These are phyloP conservation scores for Cyphomyrmex costatus DNA, from an alignment of 1,140 invertebrate genomes.

Conservation along the genomic window DNA sequence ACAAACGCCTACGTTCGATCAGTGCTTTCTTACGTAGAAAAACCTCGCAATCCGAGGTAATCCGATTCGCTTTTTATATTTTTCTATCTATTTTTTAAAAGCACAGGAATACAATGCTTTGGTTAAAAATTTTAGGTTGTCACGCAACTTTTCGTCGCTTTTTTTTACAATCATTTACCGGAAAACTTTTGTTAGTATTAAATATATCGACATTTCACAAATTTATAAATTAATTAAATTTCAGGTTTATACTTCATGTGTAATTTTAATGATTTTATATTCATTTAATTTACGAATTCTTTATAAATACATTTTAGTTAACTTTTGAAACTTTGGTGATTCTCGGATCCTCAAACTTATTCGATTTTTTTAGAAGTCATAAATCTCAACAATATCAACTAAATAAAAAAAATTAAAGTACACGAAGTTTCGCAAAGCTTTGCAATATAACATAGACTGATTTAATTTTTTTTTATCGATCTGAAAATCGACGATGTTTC, in stretches of 20 bases:
- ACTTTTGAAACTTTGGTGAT: neutral
- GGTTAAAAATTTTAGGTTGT: neutral
- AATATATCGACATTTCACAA: neutral
- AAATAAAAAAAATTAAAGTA: neutral
- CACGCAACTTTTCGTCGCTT: constrained; percentile 6
- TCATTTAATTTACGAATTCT: neutral
- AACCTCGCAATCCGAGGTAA: neutral
- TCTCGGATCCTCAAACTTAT: neutral
- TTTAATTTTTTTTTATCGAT: neutral
- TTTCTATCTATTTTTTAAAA: constrained; percentile 17
- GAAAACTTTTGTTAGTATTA: neutral
- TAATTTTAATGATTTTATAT: neutral
- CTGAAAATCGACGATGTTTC: neutral
- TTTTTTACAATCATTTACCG: constrained; percentile 10
- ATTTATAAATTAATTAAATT: neutral
- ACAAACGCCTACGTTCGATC: constrained; percentile 69
- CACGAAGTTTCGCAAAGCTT: neutral
- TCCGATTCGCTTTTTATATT: neutral
- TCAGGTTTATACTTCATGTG: neutral
- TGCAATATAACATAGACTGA: neutral
- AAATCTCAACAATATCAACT: neutral
- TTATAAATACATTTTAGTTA: neutral
- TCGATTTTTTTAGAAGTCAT: neutral
- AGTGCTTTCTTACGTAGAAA: constrained; percentile 21
- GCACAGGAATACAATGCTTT: constrained; percentile 34